Conservation (phyloP, 2,888 invertebrate genomes). For the Dyspetes luteomarginatus region DNA sequence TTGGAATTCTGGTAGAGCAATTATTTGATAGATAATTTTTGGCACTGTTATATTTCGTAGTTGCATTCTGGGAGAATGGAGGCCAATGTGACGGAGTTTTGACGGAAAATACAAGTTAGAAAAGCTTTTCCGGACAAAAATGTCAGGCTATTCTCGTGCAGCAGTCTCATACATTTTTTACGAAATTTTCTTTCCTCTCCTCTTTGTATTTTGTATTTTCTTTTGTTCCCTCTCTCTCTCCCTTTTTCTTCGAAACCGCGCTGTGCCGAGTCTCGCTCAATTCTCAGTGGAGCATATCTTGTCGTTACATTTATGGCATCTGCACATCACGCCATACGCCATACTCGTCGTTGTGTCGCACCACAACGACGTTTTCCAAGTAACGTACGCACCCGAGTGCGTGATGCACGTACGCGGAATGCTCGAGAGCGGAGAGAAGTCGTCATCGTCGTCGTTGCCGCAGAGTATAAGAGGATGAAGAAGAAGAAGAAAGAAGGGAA, state of each 20-base stretch:
- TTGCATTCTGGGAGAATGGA: too few species aligned
- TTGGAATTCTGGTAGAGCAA: too few species aligned
- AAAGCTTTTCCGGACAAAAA: too few species aligned
- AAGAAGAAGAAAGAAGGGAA: constrained; percentile 20
- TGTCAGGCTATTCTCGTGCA: background rate
- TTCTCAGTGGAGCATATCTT: background rate
- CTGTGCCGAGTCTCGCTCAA: background rate
- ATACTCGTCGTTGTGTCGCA: background rate
- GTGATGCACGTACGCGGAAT: constrained; percentile 60
- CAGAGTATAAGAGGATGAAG: constrained; percentile 8
- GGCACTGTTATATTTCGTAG: too few species aligned
- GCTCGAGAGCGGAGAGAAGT: constrained; percentile 31
- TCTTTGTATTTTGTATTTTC: background rate
- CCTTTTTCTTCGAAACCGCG: background rate
- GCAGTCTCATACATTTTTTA: background rate
- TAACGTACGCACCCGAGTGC: constrained; percentile 60
- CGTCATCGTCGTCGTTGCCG: background rate
- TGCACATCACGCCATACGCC: constrained; percentile 29
- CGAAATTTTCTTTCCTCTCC: background rate
- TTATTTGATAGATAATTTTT: too few species aligned
- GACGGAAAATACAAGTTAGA: too few species aligned
- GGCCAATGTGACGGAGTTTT: too few species aligned
- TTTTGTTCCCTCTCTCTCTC: background rate
- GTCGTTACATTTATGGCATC: constrained; percentile 61
- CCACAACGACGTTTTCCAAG: constrained; percentile 53